These are phyloP conservation scores for Myotis daubentonii DNA, from an alignment of 2,797 vertebrate genomes.

Conservation along the genomic window DNA sequence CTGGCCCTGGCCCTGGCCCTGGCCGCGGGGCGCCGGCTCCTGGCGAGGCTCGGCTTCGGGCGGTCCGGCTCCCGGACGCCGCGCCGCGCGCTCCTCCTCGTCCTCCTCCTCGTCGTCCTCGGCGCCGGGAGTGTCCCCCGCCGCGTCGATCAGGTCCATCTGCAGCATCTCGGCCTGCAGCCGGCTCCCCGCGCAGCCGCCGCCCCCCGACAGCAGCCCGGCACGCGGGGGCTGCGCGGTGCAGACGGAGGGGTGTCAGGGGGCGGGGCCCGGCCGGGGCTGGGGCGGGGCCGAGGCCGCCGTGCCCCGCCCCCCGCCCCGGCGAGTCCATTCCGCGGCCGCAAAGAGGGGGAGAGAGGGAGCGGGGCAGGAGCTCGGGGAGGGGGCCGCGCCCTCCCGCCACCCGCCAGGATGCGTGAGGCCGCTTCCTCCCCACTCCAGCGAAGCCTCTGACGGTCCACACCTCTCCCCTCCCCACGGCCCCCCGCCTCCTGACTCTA, in stretches of 20 bases:
- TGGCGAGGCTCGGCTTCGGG: constrained; percentile 84
- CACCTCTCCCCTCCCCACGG: neutral
- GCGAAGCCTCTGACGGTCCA: neutral
- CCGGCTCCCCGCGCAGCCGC: constrained; percentile 90
- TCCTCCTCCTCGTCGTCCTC: constrained; percentile 84
- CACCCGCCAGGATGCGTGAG: neutral
- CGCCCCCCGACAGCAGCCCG: constrained; percentile 89
- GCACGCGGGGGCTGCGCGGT: constrained; percentile 83
- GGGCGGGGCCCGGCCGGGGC: constrained; percentile 31
- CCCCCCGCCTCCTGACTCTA: neutral
- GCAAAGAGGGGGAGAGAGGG: neutral
- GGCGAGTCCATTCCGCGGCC: constrained; percentile 61
- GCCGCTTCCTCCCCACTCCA: neutral
- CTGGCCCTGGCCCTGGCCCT: constrained; percentile 85
- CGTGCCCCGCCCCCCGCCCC: neutral
- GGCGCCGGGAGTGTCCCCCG: constrained; percentile 86
- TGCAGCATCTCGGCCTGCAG: constrained; percentile 96
- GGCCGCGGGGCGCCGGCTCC: constrained; percentile 82
- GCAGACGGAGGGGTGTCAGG: constrained; percentile 59
- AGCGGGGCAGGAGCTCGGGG: neutral
- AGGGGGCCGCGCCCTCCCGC: neutral
- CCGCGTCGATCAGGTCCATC: constrained; percentile 95
- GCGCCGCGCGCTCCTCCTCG: constrained; percentile 79
- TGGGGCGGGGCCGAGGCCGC: neutral
- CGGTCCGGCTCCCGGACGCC: constrained; percentile 63